Conservation (phyloP, 2,888 invertebrate species). For the Crocallis elinguaria region DNA sequence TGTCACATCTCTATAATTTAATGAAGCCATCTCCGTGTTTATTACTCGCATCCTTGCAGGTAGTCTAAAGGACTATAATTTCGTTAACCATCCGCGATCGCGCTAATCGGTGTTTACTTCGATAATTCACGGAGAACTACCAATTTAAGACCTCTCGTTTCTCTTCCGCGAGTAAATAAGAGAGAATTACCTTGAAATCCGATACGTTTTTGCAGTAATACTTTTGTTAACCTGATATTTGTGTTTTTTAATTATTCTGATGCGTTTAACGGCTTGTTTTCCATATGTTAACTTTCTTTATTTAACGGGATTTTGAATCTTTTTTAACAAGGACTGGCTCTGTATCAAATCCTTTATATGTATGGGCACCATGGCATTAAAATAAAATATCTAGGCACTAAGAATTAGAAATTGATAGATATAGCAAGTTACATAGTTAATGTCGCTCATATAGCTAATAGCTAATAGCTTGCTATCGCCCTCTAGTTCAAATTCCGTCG, state of each 20-base stretch:
- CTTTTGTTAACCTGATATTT: background rate
- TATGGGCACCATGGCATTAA: too few relatives aligned
- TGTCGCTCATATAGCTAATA: too few relatives aligned
- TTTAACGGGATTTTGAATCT: background rate
- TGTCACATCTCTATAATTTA: background rate
- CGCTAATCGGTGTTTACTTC: constrained; percentile 62
- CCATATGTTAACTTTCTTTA: background rate
- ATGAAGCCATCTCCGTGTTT: background rate
- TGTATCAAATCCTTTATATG: too few relatives aligned
- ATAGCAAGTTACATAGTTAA: too few relatives aligned
- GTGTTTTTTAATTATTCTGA: constrained; percentile 1
- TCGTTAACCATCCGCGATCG: constrained; percentile 48
- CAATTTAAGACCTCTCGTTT: constrained; percentile 44
- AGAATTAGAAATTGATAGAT: too few relatives aligned
- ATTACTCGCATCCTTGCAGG: constrained; percentile 42
- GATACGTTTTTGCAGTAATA: constrained; percentile 11
- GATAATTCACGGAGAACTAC: constrained; percentile 60
- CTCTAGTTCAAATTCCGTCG: too few relatives aligned
- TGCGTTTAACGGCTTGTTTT: background rate
- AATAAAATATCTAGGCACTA: too few relatives aligned
- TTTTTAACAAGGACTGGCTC: too few relatives aligned
- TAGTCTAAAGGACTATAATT: constrained; percentile 56
- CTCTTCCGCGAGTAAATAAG: constrained; percentile 32
- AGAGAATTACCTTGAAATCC: constrained; percentile 11
- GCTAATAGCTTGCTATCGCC: too few relatives aligned